Evolutionary conservation across 2,797 vertebrate genomes (phyloP).

Genomic region (Hippocampus kuda): DNA sequence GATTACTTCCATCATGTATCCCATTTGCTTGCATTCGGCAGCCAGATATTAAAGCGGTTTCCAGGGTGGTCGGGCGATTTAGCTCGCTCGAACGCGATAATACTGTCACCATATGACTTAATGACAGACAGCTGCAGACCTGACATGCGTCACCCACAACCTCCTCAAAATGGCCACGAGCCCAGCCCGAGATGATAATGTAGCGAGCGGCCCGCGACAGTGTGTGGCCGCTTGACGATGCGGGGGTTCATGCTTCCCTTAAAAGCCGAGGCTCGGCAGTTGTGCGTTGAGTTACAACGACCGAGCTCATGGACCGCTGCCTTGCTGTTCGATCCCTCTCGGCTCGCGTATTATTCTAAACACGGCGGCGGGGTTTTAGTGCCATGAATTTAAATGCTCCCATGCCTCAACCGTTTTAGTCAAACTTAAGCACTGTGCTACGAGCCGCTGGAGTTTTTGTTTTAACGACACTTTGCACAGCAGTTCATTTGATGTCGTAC

Average conservation of each 20-base stretch:
- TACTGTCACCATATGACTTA: conserved; percentile 38
- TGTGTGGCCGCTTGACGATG: conserved; percentile 3
- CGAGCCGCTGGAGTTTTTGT: background rate
- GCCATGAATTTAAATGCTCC: background rate
- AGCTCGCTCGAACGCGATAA: conserved; percentile 28
- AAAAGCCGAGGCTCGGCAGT: conserved; percentile 44
- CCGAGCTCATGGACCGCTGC: conserved; percentile 30
- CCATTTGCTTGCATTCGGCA: conserved; percentile 18
- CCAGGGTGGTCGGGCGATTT: conserved; percentile 7
- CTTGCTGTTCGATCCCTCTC: conserved; percentile 25
- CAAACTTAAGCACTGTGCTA: background rate
- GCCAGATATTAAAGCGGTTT: conserved; percentile 19
- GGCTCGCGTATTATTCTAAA: conserved; percentile 20
- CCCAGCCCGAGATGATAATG: conserved; percentile 46
- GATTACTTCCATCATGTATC: conserved; percentile 9
- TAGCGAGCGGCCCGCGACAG: conserved; percentile 21
- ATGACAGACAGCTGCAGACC: conserved; percentile 45
- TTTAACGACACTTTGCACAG: background rate
- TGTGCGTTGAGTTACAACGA: conserved; percentile 54
- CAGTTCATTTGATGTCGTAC: background rate
- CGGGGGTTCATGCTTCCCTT: conserved; percentile 35
- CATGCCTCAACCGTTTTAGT: background rate
- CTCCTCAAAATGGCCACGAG: conserved; percentile 43
- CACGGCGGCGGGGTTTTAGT: background rate
- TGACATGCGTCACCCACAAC: conserved; percentile 33